Base-by-base conservation (phyloP, 1,140 invertebrate species). In the Chironomus striatipennis region DNA sequence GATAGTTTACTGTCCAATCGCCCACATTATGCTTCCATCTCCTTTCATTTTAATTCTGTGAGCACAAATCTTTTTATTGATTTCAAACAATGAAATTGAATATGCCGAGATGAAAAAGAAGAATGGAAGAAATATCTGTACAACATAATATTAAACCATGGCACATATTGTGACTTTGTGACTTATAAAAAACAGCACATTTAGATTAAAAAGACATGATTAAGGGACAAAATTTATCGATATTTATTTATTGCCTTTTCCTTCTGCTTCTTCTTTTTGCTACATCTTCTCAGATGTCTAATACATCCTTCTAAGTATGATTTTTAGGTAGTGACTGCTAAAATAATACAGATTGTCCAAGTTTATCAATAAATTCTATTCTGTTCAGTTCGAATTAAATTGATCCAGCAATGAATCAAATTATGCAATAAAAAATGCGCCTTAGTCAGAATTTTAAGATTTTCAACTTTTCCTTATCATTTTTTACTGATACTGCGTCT, bases 171-270 rank as follows among this genome's bases (percentile, higher is more conserved):
- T 57, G 47, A 57, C 47, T 57, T 57, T 70, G 65, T 70, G 65
- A 20, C 17, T 21, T 20, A 70, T 70, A 70, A 70, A 70, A 70
- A 70, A 70, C 65, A 70, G 65, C 65, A 70, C 65, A 70, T 70
- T 70, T 70, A 70, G 65, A 70, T 70, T 70, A 70, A 70, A 70
- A 70, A 70, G 65, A 70, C 65, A 70, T 70, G 65, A 70, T 70
- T 70, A 70, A 70, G 65, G 65, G 65, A 70, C 20, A 21, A 70
- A 70, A 70, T 70, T 70, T 70, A 70, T 70, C 65, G 65, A 70
- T 70, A 70, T 70, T 70, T 70, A 70, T 70, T 70, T 70, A 70
- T 70, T 70, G 65, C 65, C 47, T 57, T 57, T 57, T 57, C 47
- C 47, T 57, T n/a, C 47, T 34, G 24, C 24, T 57, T 57, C 47